These are phyloP conservation scores for Hirundichthys speculiger DNA, from an alignment of 2,113 vertebrate species.

Conservation along the genomic window DNA sequence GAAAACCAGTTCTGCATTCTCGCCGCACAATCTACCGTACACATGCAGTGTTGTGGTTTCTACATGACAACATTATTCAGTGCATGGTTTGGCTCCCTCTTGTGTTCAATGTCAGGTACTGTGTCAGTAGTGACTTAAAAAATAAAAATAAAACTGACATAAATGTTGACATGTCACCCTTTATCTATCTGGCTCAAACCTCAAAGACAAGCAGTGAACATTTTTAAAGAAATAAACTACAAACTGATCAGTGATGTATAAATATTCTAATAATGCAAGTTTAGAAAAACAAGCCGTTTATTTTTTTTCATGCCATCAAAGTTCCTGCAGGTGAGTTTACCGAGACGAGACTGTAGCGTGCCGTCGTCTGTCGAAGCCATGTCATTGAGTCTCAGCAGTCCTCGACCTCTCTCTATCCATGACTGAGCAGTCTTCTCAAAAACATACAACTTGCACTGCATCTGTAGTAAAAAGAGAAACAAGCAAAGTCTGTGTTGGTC, in stretches of 20 bases:
- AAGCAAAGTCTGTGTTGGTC: background rate
- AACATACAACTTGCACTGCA: slow-evolving; percentile 98
- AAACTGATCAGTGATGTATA: too few species aligned
- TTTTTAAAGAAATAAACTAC: too few species aligned
- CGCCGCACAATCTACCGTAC: background rate
- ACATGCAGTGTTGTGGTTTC: background rate
- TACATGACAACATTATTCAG: background rate
- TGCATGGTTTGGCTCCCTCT: slow-evolving; percentile 39
- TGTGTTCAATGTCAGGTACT: slow-evolving; percentile 28
- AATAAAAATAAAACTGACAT: too few species aligned
- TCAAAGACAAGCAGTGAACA: too few species aligned
- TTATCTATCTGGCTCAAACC: too few species aligned
- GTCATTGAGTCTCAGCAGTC: slow-evolving; percentile 95
- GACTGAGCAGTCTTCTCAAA: slow-evolving; percentile 98
- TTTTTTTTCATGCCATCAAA: accelerated
- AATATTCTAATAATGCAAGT: too few species aligned
- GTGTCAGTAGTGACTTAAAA: background rate
- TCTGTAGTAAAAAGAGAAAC: slow-evolving; percentile 74
- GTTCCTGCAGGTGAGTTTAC: slow-evolving; percentile 69
- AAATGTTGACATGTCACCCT: too few species aligned
- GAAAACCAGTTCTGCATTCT: background rate
- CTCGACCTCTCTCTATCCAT: slow-evolving; percentile 97
- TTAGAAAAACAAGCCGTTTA: background rate
- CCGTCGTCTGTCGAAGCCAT: slow-evolving; percentile 97
- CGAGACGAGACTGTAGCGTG: slow-evolving; percentile 93